Evolutionary conservation across 1,140 invertebrate genomes (phyloP).

Genomic region (Ylistrum balloti): DNA sequence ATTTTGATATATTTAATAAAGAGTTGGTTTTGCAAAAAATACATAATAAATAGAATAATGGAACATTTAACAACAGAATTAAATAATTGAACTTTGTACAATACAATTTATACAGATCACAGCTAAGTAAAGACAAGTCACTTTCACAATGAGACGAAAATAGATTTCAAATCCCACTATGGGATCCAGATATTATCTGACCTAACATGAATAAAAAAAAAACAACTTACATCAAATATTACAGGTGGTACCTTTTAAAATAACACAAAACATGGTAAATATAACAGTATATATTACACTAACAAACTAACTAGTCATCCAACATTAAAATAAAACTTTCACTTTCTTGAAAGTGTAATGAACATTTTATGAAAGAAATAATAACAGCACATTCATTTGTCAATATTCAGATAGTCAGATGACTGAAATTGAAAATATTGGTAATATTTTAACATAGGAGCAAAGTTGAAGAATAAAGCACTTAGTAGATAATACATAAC

Average conservation of each 20-base stretch:
- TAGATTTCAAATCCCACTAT: background rate
- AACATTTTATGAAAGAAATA: background rate
- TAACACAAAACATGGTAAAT: background rate
- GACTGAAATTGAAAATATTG: too few relatives aligned
- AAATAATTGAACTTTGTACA: constrained; percentile 7
- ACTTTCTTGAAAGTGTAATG: background rate
- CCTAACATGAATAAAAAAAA: background rate
- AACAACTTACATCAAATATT: background rate
- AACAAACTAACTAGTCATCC: background rate
- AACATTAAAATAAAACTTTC: background rate
- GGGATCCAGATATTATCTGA: background rate
- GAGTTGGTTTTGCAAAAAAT: background rate
- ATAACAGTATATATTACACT: too few relatives aligned
- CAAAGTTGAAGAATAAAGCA: too few relatives aligned
- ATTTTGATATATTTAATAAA: background rate
- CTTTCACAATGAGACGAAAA: background rate
- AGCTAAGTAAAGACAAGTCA: background rate
- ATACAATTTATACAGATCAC: background rate
- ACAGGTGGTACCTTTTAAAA: background rate
- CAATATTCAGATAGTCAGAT: too few relatives aligned
- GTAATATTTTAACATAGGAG: too few relatives aligned
- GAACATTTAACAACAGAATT: constrained; percentile 5
- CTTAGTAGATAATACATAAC: too few relatives aligned
- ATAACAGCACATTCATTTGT: too few relatives aligned
- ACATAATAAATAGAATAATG: background rate